Conservation (phyloP, 2,888 invertebrate species). For the Timema podura region DNA sequence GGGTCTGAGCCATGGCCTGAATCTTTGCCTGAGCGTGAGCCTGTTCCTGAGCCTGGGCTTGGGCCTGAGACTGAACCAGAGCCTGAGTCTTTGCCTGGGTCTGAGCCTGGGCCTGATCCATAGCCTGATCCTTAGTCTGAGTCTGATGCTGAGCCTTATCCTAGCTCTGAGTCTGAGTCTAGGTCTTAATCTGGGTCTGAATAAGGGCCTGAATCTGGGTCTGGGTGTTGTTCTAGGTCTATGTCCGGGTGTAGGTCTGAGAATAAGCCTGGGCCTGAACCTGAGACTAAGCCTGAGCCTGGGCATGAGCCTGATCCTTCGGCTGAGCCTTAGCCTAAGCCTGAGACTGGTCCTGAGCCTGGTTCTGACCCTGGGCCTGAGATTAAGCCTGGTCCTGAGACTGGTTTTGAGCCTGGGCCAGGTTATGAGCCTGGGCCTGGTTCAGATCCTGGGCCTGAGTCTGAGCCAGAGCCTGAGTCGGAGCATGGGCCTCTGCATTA, state of each 20-base stretch:
- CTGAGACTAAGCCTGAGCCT: conserved; percentile 31
- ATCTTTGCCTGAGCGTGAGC: conserved; percentile 22
- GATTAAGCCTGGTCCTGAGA: conserved; percentile 9
- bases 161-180: conserved; percentile 20
- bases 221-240: no score
- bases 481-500: conserved; percentile 25
- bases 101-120: conserved; percentile 36
- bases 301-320: conserved; percentile 34
- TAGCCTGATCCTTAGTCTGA: conserved; percentile 25
- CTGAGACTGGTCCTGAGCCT: conserved; percentile 9
- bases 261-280: no score
- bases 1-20: conserved; percentile 5
- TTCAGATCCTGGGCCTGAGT: conserved; percentile 33
- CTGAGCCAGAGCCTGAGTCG: conserved; percentile 31
- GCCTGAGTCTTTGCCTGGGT: conserved; percentile 18
- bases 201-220: neutral
- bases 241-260: no score
- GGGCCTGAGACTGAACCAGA: conserved; percentile 33
- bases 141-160: conserved; percentile 30
- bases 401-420: conserved; percentile 15
- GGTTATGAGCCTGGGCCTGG: conserved; percentile 33
- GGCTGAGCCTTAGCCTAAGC: conserved; percentile 30
- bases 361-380: conserved; percentile 32
- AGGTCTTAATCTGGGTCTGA: conserved; percentile 20
- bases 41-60: conserved; percentile 32